Base-by-base conservation (phyloP, 2,113 vertebrate genomes). In the Tautogolabrus adspersus region DNA sequence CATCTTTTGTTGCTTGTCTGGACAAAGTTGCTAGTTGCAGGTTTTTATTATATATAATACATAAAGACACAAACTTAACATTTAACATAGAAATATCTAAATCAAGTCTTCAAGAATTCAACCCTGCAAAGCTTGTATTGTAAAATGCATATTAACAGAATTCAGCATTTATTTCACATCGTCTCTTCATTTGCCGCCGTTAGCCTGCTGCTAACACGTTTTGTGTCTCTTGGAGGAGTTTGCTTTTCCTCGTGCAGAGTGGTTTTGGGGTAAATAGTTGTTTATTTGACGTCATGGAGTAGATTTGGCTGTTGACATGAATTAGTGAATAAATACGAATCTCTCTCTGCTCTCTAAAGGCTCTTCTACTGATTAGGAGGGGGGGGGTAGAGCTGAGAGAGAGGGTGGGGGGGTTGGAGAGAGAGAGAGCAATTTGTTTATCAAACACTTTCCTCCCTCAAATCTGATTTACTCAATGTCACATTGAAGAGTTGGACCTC, bases 401-500 rank as follows among this genome's bases (percentile, higher is more conserved):
- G 30, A 52, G 34, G 49, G 15, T 11, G 18, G 55, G 46, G n/a
- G 44, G 42, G 34, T 22, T 64, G 16, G 49, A 51, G 61, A 38
- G 62, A 37, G 62, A 21, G 46, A 18, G 42, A 78, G 56, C 15
- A 21, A 81, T 85, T 85, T 85, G 76, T 88, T 88, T 84, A 82
- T 83, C 81, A 79, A 76, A 86, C 85, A 82, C 83, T 87, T 78
- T 57, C 60, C 76, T 64, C 57, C 65, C 54, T 87, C 79, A 78
- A 81, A 89, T 89, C 79, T 84, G 87, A 89, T 89, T 87, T 84
- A 75, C 66, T 91, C 79, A 89, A 84, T 84, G 87, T 90, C 83
- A 86, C 83, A 81, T 88, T 83, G 75, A 81, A 74, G 62, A 78
- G 56, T 79, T 62, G 60, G 82, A 85, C 66, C 57, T 84, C 74